These are phyloP conservation scores for Anagrus nilaparvatae DNA, from an alignment of 1,140 invertebrate species.

Conservation along the genomic window DNA sequence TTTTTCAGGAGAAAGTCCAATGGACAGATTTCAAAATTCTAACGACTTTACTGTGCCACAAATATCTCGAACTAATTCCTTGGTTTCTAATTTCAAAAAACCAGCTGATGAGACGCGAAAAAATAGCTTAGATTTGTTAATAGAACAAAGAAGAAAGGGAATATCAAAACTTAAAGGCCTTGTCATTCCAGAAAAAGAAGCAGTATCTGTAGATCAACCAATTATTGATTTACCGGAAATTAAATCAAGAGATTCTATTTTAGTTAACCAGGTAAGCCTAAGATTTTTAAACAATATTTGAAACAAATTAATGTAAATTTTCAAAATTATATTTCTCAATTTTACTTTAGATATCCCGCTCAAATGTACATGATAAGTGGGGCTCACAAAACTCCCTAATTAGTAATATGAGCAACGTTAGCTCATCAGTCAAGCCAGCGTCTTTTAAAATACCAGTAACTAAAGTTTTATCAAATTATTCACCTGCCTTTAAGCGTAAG, in stretches of 20 bases:
- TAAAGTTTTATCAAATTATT: slow-evolving; percentile 63
- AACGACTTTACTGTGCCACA: slow-evolving; percentile 17
- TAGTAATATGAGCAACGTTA: slow-evolving; percentile 30
- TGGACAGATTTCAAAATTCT: slow-evolving; percentile 7
- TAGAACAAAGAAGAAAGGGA: slow-evolving; percentile 69
- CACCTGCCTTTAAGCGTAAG: slow-evolving; percentile 72
- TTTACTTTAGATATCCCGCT: slow-evolving; percentile 22
- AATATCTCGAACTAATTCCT: slow-evolving; percentile 37
- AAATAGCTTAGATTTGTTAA: slow-evolving; percentile 51
- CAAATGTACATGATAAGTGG: slow-evolving; percentile 35
- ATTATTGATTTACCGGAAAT: slow-evolving; percentile 70
- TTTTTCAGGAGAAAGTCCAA: slow-evolving; percentile 33
- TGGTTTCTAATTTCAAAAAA: slow-evolving; percentile 34
- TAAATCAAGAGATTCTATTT: slow-evolving; percentile 50
- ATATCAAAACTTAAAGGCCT: slow-evolving; percentile 75
- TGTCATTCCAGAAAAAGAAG: slow-evolving; percentile 69
- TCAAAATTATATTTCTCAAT: neutral
- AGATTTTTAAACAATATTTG: neutral
- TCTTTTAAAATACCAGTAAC: slow-evolving; percentile 35
- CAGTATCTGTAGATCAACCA: slow-evolving; percentile 43
- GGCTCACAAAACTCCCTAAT: slow-evolving; percentile 33
- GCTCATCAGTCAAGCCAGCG: slow-evolving; percentile 26
- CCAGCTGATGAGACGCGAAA: slow-evolving; percentile 31
- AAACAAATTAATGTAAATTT: neutral
- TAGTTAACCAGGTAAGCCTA: slow-evolving; percentile 27